Conservation (phyloP, 1,140 invertebrate genomes). For the Drosophila nikananu region DNA sequence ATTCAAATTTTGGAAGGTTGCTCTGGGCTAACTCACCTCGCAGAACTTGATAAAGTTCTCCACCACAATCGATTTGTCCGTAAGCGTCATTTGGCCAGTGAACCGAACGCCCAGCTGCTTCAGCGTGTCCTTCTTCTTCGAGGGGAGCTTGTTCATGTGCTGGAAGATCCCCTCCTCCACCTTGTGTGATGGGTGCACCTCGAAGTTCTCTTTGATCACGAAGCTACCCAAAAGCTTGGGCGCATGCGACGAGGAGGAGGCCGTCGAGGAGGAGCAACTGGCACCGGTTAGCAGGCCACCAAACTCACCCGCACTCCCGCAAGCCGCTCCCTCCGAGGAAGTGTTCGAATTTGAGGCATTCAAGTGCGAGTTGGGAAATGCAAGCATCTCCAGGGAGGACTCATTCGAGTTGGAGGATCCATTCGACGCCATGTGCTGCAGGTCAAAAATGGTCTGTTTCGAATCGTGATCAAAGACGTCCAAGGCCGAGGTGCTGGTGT, state of each 20-base stretch:
- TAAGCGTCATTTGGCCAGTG: slow-evolving; percentile 84
- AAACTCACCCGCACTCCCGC: slow-evolving; percentile 72
- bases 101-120: slow-evolving; percentile 82
- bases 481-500: slow-evolving; percentile 61
- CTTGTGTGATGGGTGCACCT: slow-evolving; percentile 83
- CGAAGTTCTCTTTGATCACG: slow-evolving; percentile 84
- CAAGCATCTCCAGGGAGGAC: slow-evolving; percentile 75
- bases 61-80: slow-evolving; percentile 85
- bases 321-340: slow-evolving; percentile 78
- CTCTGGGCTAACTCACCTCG: slow-evolving; percentile 64
- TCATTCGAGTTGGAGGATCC: slow-evolving; percentile 82
- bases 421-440: slow-evolving; percentile 76
- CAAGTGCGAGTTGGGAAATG: slow-evolving; percentile 79
- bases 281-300: slow-evolving; percentile 66
- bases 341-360: slow-evolving; percentile 84
- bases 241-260: slow-evolving; percentile 45
- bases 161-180: slow-evolving; percentile 84
- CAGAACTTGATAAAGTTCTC: slow-evolving; percentile 84
- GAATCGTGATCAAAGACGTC: slow-evolving; percentile 84
- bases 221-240: slow-evolving; percentile 77
- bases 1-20: not conserved
- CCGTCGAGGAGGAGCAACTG: slow-evolving; percentile 57
- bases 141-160: slow-evolving; percentile 83
- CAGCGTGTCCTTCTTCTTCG: slow-evolving; percentile 83
- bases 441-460: slow-evolving; percentile 80